Percentiles rank a stretch among this genome's conserved stretches.
phyloP scores from a whole-genome alignment of 1,140 invertebrate species.

The Drosophila nigrodunni region DNA sequence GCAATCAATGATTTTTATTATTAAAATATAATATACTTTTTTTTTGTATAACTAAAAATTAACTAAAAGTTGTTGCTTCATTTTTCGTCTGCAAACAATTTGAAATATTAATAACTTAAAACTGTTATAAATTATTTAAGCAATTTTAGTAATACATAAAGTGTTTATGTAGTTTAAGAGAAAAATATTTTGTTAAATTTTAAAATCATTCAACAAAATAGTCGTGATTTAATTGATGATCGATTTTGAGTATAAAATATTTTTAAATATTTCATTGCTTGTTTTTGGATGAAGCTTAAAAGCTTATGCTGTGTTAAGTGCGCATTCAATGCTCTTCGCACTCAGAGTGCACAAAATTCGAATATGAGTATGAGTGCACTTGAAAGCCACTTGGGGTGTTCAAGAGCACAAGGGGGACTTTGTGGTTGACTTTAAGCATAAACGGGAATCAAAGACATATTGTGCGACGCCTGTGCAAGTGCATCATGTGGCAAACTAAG shows the following conservation, averaged over 20 bases:
- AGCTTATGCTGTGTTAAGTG: constrained; percentile 4
- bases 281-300: not conserved
- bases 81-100: too few relatives aligned
- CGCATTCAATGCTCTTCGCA: constrained; percentile 24
- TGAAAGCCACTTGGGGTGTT: constrained; percentile 8
- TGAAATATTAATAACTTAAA: too few relatives aligned
- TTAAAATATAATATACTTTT: not conserved
- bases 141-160: too few relatives aligned
- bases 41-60: too few relatives aligned
- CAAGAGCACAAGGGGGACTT: not conserved
- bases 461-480: constrained; percentile 63
- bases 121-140: too few relatives aligned
- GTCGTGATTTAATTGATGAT: not conserved
- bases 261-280: not conserved
- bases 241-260: not conserved
- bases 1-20: not conserved
- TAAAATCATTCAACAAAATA: not conserved
- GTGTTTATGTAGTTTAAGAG: too few relatives aligned
- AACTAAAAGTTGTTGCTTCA: too few relatives aligned
- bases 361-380: constrained; percentile 10
- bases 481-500: constrained; percentile 68
- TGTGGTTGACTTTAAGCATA: constrained; percentile 58
- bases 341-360: constrained; percentile 18
- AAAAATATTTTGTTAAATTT: too few relatives aligned
- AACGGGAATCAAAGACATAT: constrained; percentile 75